A percentile compares a stretch with the other conserved stretches of the same genome.
phyloP scores from a whole-genome alignment of 2,888 invertebrate genomes.

The Luffia ferchaultella region DNA sequence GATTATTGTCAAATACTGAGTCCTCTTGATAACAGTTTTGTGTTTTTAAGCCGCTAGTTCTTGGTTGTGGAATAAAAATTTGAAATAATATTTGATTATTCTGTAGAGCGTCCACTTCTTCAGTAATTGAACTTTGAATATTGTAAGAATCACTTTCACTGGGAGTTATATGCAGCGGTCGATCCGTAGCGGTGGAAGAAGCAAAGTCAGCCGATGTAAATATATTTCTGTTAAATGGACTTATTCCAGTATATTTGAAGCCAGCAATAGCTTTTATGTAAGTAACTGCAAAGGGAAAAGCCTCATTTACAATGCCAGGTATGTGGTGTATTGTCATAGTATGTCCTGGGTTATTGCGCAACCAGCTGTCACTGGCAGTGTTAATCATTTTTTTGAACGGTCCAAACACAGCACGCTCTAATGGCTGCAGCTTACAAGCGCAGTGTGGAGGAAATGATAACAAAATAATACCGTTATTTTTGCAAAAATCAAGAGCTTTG shows the following conservation, averaged over 20 bases:
- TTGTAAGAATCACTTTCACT: too few species aligned
- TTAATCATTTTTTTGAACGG: neutral
- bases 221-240: neutral
- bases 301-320: slow-evolving; percentile 10
- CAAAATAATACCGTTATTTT: neutral
- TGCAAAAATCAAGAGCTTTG: neutral
- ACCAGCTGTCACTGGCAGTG: slow-evolving; percentile 1
- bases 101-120: too few species aligned
- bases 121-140: too few species aligned
- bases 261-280: slow-evolving; percentile 7
- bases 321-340: slow-evolving; percentile 11
- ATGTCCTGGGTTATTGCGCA: slow-evolving; percentile 4
- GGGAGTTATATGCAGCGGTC: too few species aligned
- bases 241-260: neutral
- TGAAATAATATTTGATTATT: too few species aligned
- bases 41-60: too few species aligned
- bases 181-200: too few species aligned
- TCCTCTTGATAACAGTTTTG: too few species aligned
- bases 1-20: too few species aligned
- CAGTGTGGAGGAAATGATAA: neutral
- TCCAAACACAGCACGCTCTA: neutral
- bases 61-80: too few species aligned
- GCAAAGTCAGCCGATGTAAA: neutral
- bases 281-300: slow-evolving; percentile 9
- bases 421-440: neutral